Base-by-base conservation (phyloP, 2,113 vertebrate genomes). In the Saimiri boliviensis region DNA sequence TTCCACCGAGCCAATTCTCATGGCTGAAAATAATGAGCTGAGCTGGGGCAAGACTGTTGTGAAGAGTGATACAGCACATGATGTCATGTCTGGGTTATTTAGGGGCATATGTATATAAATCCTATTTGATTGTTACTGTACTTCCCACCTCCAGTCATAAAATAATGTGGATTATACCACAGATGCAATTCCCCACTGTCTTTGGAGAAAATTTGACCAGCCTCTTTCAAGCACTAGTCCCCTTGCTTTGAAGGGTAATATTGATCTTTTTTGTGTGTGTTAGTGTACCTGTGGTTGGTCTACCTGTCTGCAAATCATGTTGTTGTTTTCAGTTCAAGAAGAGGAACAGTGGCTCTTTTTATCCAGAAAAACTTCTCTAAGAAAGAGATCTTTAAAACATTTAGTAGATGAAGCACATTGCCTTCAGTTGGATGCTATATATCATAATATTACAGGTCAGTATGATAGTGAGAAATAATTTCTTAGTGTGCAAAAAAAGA, bases 321-420 rank as follows among this genome's bases (percentile, higher is more conserved):
- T 89, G 16, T 95, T 54, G 54, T 77, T 96, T 52, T 49, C 60
- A 98, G 98, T 83, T 95, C 97, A 98, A 86, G 96, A 97, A 97
- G 97, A 98, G 90, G 95, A 96, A 60, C 89, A 97, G 58, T 99
- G 98, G 99, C 97, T 99, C 0, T 98, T 99, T 97, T 96, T 99
- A 87, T 98, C 99, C 96, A 98, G 98, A 96, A 98, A 98, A 93
- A 86, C 97, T n/a, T 99, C 98, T 52, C 95, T 99, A 56, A 98
- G 98, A 98, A 99, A 98, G 93, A 98, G 98, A 92, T 86, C 97
- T 80, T 96, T 89, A 63, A 97, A 98, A 70, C 60, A 95, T 56
- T 96, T 98, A 63, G 98, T 99, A 0, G 98, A 98, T 40, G 96
- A 98, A 87, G 96, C 99, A 63, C 97, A 98, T 5, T 99, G 99